Evolutionary conservation across 2,797 vertebrate genomes (phyloP), one percentile per base, ranked within the genome.

Genomic region (Poeciliopsis gracilis): DNA sequence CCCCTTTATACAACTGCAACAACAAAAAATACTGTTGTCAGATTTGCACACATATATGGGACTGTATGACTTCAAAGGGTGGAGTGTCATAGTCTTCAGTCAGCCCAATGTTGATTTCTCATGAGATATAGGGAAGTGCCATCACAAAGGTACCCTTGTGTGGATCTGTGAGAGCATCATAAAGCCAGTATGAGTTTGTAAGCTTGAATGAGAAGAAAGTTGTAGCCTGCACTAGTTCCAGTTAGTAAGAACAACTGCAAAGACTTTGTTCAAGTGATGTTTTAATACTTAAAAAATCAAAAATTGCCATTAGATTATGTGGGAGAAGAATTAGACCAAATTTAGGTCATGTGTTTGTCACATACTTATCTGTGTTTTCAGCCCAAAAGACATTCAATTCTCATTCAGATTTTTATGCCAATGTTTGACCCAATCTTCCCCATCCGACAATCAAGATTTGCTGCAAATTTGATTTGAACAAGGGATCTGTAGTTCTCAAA

Each of bases 21-120:
- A 16, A 30, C 2, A 36, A 3, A 49, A 51, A 9, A 23, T 0
- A 23, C 46, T 33, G 6, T 2, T 23, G 33, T 73, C 41, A 47
- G n/a, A 23, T 49, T 69, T 79, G 73, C 75, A 59, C 75, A 45
- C 12, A 47, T 25, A 67, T 83, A 20, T 38, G 63, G 69, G 73
- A 59, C 63, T 59, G 28, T 67, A 75, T 49, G 43, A 94, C 94
- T 92, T 95, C 94, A 95, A 94, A 95, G 95, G 87, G 25, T 53
- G 84, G 83, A 87, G 88, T 79, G 86, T 85, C 86, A 91, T 85
- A 84, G 91, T 91, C 93, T 89, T 94, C 94, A 94, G 88, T 94
- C 91, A 93, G 85, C 93, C 79, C 80, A 38, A 72, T 87, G 84
- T 84, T 93, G 94, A 95, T 96, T 94, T 95, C 94, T 91, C 94